phyloP scores from a whole-genome alignment of 2,113 vertebrate genomes.

The Glaucomys volans region DNA sequence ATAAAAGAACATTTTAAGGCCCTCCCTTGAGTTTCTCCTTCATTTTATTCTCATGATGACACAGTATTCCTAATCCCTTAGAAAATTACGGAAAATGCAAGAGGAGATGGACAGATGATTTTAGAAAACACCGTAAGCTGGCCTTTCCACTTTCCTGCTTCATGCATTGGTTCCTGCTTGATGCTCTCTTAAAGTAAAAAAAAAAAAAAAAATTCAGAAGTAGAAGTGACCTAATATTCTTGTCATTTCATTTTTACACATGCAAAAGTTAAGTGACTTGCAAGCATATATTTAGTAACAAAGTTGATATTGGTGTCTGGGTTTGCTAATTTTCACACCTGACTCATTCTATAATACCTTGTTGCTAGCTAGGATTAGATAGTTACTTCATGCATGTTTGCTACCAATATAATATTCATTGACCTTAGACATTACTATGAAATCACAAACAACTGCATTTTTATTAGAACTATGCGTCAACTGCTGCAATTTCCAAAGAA shows the following conservation, averaged over 20 bases:
- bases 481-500: conserved; percentile 7
- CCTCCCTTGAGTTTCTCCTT: background rate
- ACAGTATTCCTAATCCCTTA: background rate
- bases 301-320: background rate
- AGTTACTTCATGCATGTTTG: conserved; percentile 28
- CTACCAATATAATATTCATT: background rate
- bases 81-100: background rate
- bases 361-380: background rate
- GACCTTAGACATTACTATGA: background rate
- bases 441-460: background rate
- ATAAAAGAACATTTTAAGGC: background rate
- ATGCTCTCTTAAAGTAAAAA: background rate
- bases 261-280: background rate
- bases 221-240: background rate
- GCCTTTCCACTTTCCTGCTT: background rate
- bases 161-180: background rate
- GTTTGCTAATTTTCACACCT: background rate
- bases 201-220: background rate
- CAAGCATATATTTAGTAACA: background rate
- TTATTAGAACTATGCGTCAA: background rate
- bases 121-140: background rate
- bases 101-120: background rate
- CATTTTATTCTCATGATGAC: background rate
- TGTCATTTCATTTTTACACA: background rate
- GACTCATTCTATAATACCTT: background rate